These are phyloP conservation scores for Zaprionus kolodkinae DNA, from an alignment of 1,140 invertebrate genomes.

Conservation along the genomic window DNA sequence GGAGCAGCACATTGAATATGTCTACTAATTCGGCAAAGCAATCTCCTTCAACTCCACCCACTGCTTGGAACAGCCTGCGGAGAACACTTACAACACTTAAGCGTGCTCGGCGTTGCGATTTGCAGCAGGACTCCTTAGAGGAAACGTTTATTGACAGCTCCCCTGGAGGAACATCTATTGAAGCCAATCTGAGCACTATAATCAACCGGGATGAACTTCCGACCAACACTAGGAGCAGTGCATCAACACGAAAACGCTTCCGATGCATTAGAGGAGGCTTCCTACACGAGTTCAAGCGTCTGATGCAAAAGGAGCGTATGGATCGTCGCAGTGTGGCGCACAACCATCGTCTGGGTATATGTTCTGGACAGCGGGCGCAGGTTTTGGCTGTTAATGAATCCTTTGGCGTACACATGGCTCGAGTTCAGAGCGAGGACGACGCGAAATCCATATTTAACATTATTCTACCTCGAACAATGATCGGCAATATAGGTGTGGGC, in stretches of 20 bases:
- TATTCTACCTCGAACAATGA: slow-evolving; percentile 23
- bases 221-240: neutral
- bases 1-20: neutral
- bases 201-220: neutral
- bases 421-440: slow-evolving; percentile 3
- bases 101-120: neutral
- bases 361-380: neutral
- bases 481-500: neutral
- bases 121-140: slow-evolving; percentile 9
- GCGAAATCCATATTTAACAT: slow-evolving; percentile 23
- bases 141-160: slow-evolving; percentile 10
- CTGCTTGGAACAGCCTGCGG: slow-evolving; percentile 8
- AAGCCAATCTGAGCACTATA: slow-evolving; percentile 12
- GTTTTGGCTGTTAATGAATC: slow-evolving; percentile 28
- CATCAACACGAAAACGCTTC: neutral
- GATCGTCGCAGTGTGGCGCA: slow-evolving; percentile 33
- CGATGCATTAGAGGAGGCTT: slow-evolving; percentile 36
- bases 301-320: slow-evolving; percentile 29
- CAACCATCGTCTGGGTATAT: slow-evolving; percentile 32
- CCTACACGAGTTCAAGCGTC: slow-evolving; percentile 24
- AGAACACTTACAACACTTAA: slow-evolving; percentile 3
- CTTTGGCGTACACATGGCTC: slow-evolving; percentile 36
- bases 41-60: neutral
- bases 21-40: neutral
- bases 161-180: neutral